Conservation (phyloP, 2,888 invertebrate genomes). For the Enoplolaimus lenunculus region DNA sequence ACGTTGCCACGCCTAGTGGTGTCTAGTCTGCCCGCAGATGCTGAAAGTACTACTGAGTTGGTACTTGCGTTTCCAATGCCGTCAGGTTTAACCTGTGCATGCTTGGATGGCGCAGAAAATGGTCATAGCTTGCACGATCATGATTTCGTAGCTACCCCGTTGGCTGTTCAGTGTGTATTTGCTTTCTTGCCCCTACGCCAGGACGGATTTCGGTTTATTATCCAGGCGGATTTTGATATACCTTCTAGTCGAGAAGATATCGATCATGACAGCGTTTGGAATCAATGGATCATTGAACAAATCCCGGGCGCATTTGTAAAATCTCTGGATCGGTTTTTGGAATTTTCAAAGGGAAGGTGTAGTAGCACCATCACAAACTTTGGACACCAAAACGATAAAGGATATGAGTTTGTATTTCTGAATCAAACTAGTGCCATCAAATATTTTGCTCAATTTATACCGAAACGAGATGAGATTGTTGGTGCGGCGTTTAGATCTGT, state of each 20-base stretch:
- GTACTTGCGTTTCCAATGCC: conserved; percentile 6
- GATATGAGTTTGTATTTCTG: not conserved
- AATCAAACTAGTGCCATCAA: not conserved
- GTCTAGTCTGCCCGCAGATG: too few relatives aligned
- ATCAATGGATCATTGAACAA: conserved; percentile 42
- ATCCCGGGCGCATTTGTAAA: conserved; percentile 39
- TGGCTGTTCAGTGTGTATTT: conserved; percentile 4
- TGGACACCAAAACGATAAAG: too few relatives aligned
- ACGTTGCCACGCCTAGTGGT: too few relatives aligned
- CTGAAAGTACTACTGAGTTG: conserved; percentile 3
- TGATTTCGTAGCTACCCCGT: not conserved
- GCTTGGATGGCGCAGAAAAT: too few relatives aligned
- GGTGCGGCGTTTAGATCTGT: not conserved
- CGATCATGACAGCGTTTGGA: conserved; percentile 42
- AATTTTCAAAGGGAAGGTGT: not conserved
- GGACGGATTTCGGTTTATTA: conserved; percentile 4
- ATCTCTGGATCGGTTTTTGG: conserved; percentile 34
- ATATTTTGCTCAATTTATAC: conserved; percentile 3
- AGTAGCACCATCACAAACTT: too few relatives aligned
- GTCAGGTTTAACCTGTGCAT: too few relatives aligned
- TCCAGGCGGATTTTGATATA: conserved; percentile 43
- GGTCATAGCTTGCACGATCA: too few relatives aligned
- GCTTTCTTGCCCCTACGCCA: conserved; percentile 8
- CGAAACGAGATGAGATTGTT: not conserved
- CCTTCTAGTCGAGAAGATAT: conserved; percentile 44